Percentiles rank a stretch among this genome's conserved stretches.
phyloP scores from a whole-genome alignment of 2,797 vertebrate genomes.

The Parauchenoglanis ngamensis region DNA sequence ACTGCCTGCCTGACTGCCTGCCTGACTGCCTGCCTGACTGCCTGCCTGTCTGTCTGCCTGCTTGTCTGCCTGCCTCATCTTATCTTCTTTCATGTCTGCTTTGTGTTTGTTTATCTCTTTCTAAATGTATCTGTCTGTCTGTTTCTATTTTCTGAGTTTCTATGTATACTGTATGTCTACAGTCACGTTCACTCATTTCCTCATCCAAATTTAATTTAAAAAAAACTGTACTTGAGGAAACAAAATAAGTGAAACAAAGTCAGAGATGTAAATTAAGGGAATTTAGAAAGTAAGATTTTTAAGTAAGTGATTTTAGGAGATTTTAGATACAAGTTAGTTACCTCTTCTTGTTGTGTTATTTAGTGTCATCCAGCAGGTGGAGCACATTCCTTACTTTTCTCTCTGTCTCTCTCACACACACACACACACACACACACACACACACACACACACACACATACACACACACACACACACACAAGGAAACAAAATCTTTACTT shows the following conservation, averaged over 20 bases:
- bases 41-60: too few species aligned
- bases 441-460: constrained; percentile 3
- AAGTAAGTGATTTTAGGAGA: too few species aligned
- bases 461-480: neutral
- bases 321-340: neutral
- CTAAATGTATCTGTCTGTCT: too few species aligned
- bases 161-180: too few species aligned
- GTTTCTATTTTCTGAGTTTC: too few species aligned
- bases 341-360: neutral
- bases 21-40: too few species aligned
- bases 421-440: neutral
- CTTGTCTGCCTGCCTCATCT: neutral
- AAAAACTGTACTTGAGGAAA: neutral
- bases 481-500: neutral
- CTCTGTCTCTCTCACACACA: too few species aligned
- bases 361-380: constrained; percentile 68
- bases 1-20: too few species aligned
- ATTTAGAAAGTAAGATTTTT: too few species aligned
- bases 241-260: neutral
- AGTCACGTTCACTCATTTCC: neutral
- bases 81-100: neutral
- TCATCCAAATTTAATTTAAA: neutral
- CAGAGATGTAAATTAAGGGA: neutral
- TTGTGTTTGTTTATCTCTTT: neutral
- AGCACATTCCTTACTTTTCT: constrained; percentile 40